Percentiles rank a stretch among this genome's conserved stretches.
Evolutionary conservation across 2,888 invertebrate species (phyloP).

Genomic region (Hydroisotoma schaefferi): DNA sequence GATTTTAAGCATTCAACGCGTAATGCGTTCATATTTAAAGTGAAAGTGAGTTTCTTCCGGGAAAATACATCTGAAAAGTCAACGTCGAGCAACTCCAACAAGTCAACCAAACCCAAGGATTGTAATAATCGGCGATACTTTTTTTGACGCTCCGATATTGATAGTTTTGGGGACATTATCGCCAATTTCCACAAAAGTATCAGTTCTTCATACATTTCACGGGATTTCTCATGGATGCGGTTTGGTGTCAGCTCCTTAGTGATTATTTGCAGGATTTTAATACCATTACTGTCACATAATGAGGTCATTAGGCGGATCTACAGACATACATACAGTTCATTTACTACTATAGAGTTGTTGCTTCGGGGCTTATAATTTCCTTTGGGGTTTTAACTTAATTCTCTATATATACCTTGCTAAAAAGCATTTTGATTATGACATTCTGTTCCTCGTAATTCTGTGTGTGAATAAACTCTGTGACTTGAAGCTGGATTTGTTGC

Average conservation of each 20-base stretch:
- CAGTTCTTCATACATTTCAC: not conserved
- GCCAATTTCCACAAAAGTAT: not conserved
- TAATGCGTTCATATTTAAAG: not conserved
- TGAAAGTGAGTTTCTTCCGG: not conserved
- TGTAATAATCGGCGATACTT: too few species aligned
- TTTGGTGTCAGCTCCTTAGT: not conserved
- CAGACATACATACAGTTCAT: not conserved
- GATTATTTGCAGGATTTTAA: not conserved
- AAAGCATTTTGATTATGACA: conserved; percentile 70
- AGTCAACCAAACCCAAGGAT: not conserved
- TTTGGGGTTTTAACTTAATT: too few species aligned
- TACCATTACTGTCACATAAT: not conserved
- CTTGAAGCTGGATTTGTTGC: not conserved
- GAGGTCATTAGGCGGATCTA: not conserved
- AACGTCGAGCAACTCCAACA: not conserved
- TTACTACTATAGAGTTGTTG: too few species aligned
- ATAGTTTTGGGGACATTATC: not conserved
- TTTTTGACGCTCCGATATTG: not conserved
- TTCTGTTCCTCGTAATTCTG: conserved; percentile 83
- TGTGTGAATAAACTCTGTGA: conserved; percentile 49
- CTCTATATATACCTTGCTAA: conserved; percentile 73
- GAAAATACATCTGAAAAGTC: not conserved
- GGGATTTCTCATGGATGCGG: not conserved
- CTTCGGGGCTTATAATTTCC: too few species aligned
- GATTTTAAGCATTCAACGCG: not conserved